Evolutionary conservation across 2,113 vertebrate genomes (phyloP).

Genomic region (Notarius quadriscutis): DNA sequence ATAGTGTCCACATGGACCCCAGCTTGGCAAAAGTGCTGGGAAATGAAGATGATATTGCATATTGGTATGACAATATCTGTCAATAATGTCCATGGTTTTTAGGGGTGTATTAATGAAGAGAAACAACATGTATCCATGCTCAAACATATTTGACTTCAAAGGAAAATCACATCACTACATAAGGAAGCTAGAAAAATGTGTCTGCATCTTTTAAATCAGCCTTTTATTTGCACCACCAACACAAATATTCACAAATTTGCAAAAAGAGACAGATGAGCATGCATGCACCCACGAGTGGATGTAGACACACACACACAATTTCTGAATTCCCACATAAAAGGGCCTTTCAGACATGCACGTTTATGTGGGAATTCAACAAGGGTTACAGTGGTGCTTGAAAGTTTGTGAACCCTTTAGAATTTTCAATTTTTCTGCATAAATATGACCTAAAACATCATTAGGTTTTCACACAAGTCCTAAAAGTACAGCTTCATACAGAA

Average conservation of each 20-base stretch:
- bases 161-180: not conserved
- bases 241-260: conserved; percentile 13
- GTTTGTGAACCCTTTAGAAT: too few species aligned
- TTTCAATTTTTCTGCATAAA: too few species aligned
- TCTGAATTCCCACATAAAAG: not conserved
- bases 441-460: too few species aligned
- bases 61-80: not conserved
- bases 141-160: not conserved
- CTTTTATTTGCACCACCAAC: conserved; percentile 24
- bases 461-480: too few species aligned
- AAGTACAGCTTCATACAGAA: too few species aligned
- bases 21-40: too few species aligned
- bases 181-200: not conserved
- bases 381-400: too few species aligned
- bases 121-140: not conserved
- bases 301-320: conserved; percentile 14
- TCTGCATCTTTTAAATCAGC: not conserved
- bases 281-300: conserved; percentile 2
- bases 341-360: too few species aligned
- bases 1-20: too few species aligned
- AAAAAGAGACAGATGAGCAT: conserved; percentile 1
- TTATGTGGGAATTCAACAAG: not conserved
- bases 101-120: not conserved
- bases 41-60: not conserved
- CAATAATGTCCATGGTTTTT: not conserved